Base-by-base conservation (phyloP, 2,113 vertebrate genomes). In the Gallinago paraguaiae region DNA sequence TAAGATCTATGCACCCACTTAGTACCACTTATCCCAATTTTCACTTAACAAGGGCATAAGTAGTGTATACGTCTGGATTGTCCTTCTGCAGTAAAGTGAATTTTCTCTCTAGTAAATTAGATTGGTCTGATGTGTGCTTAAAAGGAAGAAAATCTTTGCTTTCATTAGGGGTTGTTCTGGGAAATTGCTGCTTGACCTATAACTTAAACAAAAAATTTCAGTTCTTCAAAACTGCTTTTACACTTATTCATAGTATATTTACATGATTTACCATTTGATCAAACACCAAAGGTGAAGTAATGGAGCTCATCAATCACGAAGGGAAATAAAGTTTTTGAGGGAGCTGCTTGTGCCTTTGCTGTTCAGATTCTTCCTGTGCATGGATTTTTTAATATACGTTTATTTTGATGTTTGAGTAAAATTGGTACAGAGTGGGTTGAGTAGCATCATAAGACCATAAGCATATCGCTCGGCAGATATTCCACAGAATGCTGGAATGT, bases 1-100 rank as follows among this genome's bases (percentile, higher is more conserved):
- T 53, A 95, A 97, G 96, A 97, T 97, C 95, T 97, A 95, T 96
- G 93, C 86, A 92, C 76, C 86, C 94, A 95, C 95, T 97, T 97
- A 97, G 83, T 45, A 90, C 72, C 96, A 97, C 95, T 97, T 95
- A 97, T 95, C 90, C 95, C 94, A 94, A 94, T 97, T 97, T 92
- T 87, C 91, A 95, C 87, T 96, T 96, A 96, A 96, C 96, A 97
- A 95, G 93, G 86, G 54, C 57, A 3, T 95, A 91, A 97, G 94
- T 93, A 76, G 91, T 93, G 93, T 92, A 88, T 79, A 94, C 1
- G 2, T 92, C 95, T 95, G 93, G 82, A 88, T 91, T 94, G 93
- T 95, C 91, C 94, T 90, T 88, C 95, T 95, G 82, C 85, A 80
- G 87, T 93, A 80, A 96, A 97, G 92, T 93, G 95, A 97, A 96